Conservation (phyloP, 2,797 vertebrate species). For the Alosa sapidissima region DNA sequence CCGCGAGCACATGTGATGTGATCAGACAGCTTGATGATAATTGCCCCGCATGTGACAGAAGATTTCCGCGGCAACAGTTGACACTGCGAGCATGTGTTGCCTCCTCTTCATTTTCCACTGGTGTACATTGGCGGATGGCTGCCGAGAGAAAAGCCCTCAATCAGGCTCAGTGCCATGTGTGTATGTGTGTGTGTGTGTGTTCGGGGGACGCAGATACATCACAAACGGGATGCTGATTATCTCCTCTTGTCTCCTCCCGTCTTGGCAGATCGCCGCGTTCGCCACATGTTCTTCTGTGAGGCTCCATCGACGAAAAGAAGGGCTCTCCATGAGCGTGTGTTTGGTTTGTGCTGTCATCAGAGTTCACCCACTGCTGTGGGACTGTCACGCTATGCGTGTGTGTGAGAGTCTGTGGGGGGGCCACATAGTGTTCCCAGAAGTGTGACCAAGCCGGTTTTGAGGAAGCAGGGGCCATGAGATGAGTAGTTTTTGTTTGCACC, state of each 20-base stretch:
- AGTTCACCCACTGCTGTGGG: background rate
- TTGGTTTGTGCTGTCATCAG: constrained; percentile 1
- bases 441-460: background rate
- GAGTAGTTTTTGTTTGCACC: background rate
- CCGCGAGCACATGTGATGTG: background rate
- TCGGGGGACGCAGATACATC: background rate
- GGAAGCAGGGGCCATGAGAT: background rate
- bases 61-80: constrained; percentile 5
- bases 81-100: background rate
- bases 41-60: background rate
- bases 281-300: background rate
- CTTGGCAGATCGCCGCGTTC: background rate
- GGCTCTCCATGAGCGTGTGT: background rate
- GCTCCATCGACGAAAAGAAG: background rate
- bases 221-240: background rate
- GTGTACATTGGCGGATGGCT: background rate
- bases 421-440: background rate
- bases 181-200: too few species aligned
- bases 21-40: constrained; percentile 3
- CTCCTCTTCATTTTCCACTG: constrained; percentile 17
- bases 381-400: background rate
- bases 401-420: background rate
- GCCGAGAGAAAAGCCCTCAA: background rate
- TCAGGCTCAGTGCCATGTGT: background rate
- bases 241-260: constrained; percentile 12